Percentiles rank a stretch among this genome's conserved stretches.
These are phyloP conservation scores for Cantharis flavilabris DNA, from an alignment of 2,888 invertebrate species.

Conservation along the genomic window DNA sequence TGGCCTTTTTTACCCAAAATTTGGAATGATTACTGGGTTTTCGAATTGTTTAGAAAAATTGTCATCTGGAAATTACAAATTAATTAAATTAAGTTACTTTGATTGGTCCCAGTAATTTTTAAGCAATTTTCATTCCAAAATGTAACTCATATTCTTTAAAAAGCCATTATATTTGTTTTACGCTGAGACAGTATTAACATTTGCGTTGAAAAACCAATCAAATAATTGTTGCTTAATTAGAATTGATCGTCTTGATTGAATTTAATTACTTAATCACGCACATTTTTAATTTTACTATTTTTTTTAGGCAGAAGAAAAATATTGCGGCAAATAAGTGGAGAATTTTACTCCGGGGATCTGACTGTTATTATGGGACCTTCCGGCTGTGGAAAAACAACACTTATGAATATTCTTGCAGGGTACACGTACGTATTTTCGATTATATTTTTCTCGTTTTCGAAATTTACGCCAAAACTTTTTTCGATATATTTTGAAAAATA, in stretches of 20 bases:
- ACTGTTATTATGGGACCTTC: constrained; percentile 90
- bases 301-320: constrained; percentile 54
- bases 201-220: neutral
- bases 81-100: too few relatives aligned
- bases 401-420: constrained; percentile 88
- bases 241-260: neutral
- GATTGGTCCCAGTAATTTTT: too few relatives aligned
- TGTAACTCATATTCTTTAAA: too few relatives aligned
- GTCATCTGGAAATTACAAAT: too few relatives aligned
- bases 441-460: neutral
- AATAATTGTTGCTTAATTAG: neutral
- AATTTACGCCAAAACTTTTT: neutral
- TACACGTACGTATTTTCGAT: constrained; percentile 73
- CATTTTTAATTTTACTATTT: constrained; percentile 14
- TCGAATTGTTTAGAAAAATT: too few relatives aligned
- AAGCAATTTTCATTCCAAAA: too few relatives aligned
- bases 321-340: constrained; percentile 60
- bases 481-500: neutral
- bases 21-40: too few relatives aligned
- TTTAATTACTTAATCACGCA: neutral
- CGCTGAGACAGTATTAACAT: too few relatives aligned
- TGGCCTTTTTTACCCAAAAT: too few relatives aligned
- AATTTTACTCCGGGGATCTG: constrained; percentile 74
- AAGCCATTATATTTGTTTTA: too few relatives aligned
- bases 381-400: constrained; percentile 86